These are phyloP conservation scores for Aphis craccivora DNA, from an alignment of 1,140 invertebrate genomes.

Conservation along the genomic window DNA sequence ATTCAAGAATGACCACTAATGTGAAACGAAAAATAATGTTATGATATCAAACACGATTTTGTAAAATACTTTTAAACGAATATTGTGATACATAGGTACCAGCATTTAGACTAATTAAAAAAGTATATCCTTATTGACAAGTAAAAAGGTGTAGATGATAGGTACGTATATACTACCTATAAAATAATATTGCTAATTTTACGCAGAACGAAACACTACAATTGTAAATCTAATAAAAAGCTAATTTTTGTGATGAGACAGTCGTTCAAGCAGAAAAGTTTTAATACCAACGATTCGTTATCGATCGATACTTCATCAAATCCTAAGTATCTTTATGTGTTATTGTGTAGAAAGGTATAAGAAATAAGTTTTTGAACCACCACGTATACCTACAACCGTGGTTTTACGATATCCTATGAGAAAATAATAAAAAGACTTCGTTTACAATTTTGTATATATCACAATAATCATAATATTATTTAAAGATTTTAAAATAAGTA, in stretches of 20 bases:
- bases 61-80: not conserved
- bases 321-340: not conserved
- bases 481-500: not conserved
- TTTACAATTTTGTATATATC: not conserved
- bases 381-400: not conserved
- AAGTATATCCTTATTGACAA: not conserved
- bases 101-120: not conserved
- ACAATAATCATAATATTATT: not conserved
- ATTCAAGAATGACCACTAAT: no score
- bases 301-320: not conserved
- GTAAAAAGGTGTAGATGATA: not conserved
- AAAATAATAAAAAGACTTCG: not conserved
- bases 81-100: not conserved
- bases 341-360: not conserved
- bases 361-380: not conserved
- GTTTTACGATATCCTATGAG: not conserved
- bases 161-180: not conserved
- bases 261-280: not conserved
- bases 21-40: not conserved
- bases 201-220: not conserved
- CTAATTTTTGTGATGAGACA: not conserved
- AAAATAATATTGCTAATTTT: not conserved
- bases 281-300: not conserved
- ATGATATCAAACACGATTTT: not conserved
- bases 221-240: not conserved